Conservation (phyloP, 2,888 invertebrate genomes). For the Pheosia gnoma region DNA sequence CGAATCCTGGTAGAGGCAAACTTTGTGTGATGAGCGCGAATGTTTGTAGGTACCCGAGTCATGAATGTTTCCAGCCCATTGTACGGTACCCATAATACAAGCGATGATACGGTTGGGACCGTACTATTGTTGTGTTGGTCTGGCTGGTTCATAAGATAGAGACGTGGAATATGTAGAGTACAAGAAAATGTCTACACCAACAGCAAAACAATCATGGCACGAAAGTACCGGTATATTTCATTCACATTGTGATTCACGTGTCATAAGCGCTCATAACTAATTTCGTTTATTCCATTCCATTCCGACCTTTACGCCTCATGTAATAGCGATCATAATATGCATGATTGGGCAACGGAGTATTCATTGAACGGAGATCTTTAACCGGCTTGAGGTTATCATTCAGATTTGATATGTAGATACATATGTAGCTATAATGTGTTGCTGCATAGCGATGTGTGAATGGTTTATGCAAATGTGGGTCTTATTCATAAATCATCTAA, state of each 20-base stretch:
- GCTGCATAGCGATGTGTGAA: constrained; percentile 1
- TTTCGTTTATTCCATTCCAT: constrained; percentile 37
- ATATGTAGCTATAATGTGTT: neutral
- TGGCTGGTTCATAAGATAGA: no score
- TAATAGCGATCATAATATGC: constrained; percentile 23
- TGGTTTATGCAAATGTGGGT: neutral
- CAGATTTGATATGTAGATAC: neutral
- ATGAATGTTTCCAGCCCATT: no score
- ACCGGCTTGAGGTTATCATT: constrained; percentile 6
- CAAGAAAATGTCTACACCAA: constrained; percentile 5
- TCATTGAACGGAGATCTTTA: constrained; percentile 24
- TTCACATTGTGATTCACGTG: constrained; percentile 52
- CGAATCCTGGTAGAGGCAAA: no score
- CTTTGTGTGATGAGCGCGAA: no score
- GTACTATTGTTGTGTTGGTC: no score
- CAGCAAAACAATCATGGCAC: constrained; percentile 35
- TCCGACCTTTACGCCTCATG: constrained; percentile 29
- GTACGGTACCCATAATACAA: no score
- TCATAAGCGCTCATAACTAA: constrained; percentile 28
- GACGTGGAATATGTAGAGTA: neutral
- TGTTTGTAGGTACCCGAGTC: no score
- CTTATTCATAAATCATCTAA: neutral
- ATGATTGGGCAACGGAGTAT: constrained; percentile 17
- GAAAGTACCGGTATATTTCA: constrained; percentile 67
- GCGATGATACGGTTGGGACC: no score